Evolutionary conservation across 2,113 vertebrate species (phyloP).

Genomic region (Cottus gobio): DNA sequence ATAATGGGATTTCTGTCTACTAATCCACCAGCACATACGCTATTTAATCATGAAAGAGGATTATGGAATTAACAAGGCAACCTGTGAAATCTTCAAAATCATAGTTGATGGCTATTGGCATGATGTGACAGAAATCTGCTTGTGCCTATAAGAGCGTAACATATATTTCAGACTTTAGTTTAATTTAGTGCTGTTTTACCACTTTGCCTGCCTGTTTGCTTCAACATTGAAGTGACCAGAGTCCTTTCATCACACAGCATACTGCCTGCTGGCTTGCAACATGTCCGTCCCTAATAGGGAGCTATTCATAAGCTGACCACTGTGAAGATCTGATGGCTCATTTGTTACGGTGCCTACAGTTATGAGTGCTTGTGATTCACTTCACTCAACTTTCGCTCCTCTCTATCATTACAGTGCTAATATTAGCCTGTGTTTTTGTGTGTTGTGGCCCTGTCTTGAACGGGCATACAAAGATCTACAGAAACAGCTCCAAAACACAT

Average conservation of each 20-base stretch:
- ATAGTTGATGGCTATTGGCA: neutral
- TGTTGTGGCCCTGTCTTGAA: neutral
- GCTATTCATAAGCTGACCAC: neutral
- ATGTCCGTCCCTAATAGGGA: neutral
- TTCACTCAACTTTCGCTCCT: neutral
- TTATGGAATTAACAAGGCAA: slow-evolving; percentile 6
- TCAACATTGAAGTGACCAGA: neutral
- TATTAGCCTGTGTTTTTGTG: neutral
- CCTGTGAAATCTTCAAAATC: neutral
- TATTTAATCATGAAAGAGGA: slow-evolving; percentile 12
- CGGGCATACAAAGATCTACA: neutral
- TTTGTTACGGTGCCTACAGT: neutral
- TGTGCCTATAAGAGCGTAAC: neutral
- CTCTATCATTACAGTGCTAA: neutral
- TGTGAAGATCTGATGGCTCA: slow-evolving; percentile 2
- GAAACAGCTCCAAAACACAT: neutral
- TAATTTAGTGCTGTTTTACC: neutral
- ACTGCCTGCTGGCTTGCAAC: neutral
- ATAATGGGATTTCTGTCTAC: neutral
- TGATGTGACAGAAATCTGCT: slow-evolving; percentile 1
- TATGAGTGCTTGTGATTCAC: neutral
- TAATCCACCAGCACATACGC: neutral
- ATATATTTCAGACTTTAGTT: neutral
- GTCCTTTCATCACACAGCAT: neutral
- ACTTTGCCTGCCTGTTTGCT: neutral